Conservation (phyloP, 2,888 invertebrate genomes). For the Onthophagus sagittarius region DNA sequence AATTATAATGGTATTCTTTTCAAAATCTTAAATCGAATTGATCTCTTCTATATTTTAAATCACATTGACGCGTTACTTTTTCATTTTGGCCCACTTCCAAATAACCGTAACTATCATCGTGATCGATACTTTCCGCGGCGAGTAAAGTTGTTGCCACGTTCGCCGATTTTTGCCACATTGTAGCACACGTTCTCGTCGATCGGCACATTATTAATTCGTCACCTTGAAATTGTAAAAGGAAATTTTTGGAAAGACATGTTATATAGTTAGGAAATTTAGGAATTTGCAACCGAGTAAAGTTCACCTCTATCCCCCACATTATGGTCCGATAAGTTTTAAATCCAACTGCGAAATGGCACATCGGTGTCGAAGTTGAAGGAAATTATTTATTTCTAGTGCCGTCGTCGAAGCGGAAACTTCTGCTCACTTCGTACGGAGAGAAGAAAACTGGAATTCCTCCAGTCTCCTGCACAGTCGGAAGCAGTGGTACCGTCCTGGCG, state of each 20-base stretch:
- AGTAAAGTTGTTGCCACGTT: neutral
- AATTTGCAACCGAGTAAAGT: neutral
- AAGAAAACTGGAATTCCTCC: neutral
- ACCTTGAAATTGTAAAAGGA: neutral
- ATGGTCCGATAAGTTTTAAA: neutral
- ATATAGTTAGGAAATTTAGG: neutral
- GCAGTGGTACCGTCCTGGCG: neutral
- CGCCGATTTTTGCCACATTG: neutral
- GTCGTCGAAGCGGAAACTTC: neutral
- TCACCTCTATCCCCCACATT: neutral
- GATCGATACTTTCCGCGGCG: neutral
- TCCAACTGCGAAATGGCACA: neutral
- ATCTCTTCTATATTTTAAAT: neutral
- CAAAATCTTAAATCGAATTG: neutral
- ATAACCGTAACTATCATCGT: neutral
- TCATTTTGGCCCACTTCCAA: neutral
- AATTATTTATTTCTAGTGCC: neutral
- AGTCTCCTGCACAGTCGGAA: neutral
- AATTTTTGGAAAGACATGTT: neutral
- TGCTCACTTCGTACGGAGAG: neutral
- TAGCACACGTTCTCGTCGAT: neutral
- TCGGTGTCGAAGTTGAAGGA: neutral
- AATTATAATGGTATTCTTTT: neutral
- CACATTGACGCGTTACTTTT: neutral
- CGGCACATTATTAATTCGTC: neutral